Evolutionary conservation across 2,797 vertebrate genomes (phyloP), one percentile per base, ranked within the genome.

Genomic region (Gallinago stenura): DNA sequence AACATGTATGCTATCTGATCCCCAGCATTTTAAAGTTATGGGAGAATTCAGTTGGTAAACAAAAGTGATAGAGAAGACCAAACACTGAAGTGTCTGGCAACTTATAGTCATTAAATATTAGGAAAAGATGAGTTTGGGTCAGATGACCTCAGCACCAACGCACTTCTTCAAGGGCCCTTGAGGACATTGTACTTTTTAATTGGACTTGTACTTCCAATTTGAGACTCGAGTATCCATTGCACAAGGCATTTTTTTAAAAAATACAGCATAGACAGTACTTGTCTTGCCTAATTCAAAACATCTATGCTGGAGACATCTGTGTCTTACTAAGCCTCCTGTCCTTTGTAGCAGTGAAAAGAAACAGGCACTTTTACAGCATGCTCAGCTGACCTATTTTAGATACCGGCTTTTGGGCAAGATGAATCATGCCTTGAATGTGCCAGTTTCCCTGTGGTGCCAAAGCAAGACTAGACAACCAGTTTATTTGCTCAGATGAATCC

Each of bases 341-440:
- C 87, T 91, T 70, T 89, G 81, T 64, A 89, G 60, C 78, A 13
- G 0, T 57, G 89, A 90, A 87, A 86, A 85, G 88, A 90, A 96
- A 73, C 81, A 90, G 90, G 81, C 92, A 33, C 75, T 95, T 91
- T 22, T 60, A 92, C 87, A 91, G 71, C 21, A 1, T 1, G 6
- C 84, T 95, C 95, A 90, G 87, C 78, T 96, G 96, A 97, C 93
- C 93, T 87, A 60, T 85, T 97, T 96, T 45, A 91, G 93, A 77
- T 94, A 94, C 62, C 64, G 39, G 93, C 93, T 95, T 87, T 54
- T 87, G 95, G 95, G 95, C 75, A 85, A 92, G 92, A 96, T 96
- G 95, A 97, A 94, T 97, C 95, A 96, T 85, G 87, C 87, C 78
- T 92, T 41, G 53, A 57, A 89, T 14, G 68, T 92, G 95, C 96